Base-by-base conservation (phyloP, 2,888 invertebrate species). In the Salticus scenicus region DNA sequence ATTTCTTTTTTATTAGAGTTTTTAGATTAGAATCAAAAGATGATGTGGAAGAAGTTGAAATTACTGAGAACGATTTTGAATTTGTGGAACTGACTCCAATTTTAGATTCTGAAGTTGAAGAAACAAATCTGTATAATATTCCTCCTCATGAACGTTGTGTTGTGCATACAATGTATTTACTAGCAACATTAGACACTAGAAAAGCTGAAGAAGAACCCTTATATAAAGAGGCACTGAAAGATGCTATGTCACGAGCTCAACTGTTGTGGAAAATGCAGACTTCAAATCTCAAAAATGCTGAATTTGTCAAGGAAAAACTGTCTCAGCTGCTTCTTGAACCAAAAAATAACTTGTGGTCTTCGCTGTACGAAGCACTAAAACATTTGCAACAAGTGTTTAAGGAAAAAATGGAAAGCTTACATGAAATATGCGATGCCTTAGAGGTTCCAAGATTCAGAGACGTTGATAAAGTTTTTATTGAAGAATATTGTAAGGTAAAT, bases 111-210 rank as follows among this genome's bases (percentile, higher is more conserved):
- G 67, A 37, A 67, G 7, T 5, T 20, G 33, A 67, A 10, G 37
- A n/a, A 20, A 37, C 20, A 20, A 30, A 14, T 4, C 31, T 24
- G 5, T 37, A 67, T 20, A 67, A 67, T 33, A 33, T 67, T 31
- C 67, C 67, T n/a, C 67, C 67, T 31, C 37, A 33, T 20, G 67
- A 67, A n/a, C 30, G 67, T n/a, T 67, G 67, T 37, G 20, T 33
- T 10, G 67, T 24, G 1, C 67, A 67, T 20, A 67, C 67, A n/a
- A 67, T 67, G 67, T n/a, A 67, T 20, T 33, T 67, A n/a, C 10
- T 67, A 37, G 67, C 67, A n/a, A 31, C 67, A 1, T 7, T 37
- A 12, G 67, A 67, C 27, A 67, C 67, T 4, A n/a, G 37, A 67
- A 31, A 67, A 20, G 67, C 67, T 37, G 67, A 67, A 20, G n/a